Evolutionary conservation across 2,888 invertebrate species (phyloP).

Genomic region (Apodemia duryi): DNA sequence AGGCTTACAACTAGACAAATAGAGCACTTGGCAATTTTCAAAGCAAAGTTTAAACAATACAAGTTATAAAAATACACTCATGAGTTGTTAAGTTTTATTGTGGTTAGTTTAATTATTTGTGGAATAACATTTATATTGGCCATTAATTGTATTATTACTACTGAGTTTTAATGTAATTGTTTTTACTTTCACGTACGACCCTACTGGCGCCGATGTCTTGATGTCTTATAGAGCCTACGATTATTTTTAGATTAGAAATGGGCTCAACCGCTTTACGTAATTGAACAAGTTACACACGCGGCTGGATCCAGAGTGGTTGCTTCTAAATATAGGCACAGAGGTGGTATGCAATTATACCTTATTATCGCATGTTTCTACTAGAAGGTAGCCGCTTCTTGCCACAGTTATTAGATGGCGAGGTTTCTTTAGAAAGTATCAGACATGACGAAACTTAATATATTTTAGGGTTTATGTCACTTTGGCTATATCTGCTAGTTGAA

Average conservation of each 20-base stretch:
- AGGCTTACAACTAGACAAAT: no score
- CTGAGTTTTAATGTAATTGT: slow-evolving; percentile 53
- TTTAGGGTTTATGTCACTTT: not conserved
- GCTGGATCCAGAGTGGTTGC: slow-evolving; percentile 68
- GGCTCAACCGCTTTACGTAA: slow-evolving; percentile 79
- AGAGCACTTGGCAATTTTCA: no score
- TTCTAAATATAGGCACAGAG: slow-evolving; percentile 76
- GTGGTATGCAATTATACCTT: slow-evolving; percentile 73
- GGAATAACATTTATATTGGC: not conserved
- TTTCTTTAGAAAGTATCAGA: slow-evolving; percentile 76
- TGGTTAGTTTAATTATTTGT: not conserved
- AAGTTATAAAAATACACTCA: not conserved
- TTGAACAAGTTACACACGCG: slow-evolving; percentile 74
- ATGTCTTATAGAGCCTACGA: slow-evolving; percentile 59
- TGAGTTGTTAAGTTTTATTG: slow-evolving; percentile 29
- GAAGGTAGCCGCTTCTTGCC: slow-evolving; percentile 60
- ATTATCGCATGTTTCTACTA: slow-evolving; percentile 77
- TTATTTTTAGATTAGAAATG: slow-evolving; percentile 80
- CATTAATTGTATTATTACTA: slow-evolving; percentile 26
- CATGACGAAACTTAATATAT: slow-evolving; percentile 69
- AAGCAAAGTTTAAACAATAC: no score
- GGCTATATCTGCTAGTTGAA: no score
- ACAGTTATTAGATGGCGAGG: slow-evolving; percentile 59
- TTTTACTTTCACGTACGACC: slow-evolving; percentile 74
- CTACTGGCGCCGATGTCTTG: slow-evolving; percentile 70